Conservation (phyloP, 1,140 invertebrate genomes). For the Diplogasteroides magnus region DNA sequence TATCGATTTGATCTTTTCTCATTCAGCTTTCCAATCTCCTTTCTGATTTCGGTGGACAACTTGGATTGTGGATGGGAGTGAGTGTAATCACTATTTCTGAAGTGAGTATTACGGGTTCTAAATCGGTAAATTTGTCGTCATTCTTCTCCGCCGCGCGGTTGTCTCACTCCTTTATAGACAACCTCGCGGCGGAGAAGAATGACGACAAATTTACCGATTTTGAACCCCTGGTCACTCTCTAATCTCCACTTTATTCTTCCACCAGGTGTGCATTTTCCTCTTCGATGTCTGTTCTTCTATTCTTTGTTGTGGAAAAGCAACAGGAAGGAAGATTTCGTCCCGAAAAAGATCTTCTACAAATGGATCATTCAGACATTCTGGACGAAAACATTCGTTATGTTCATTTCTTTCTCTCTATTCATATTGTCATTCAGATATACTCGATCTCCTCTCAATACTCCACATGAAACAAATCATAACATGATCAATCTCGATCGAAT, state of each 20-base stretch:
- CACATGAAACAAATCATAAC: no score
- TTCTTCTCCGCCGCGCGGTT: no score
- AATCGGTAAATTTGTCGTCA: no score
- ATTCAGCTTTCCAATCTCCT: constrained; percentile 35
- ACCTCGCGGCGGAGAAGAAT: no score
- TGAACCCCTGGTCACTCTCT: no score
- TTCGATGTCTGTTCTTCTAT: constrained; percentile 17
- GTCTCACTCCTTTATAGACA: no score
- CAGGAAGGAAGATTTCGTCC: constrained; percentile 5
- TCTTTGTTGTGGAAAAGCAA: constrained; percentile 11
- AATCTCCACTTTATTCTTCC: not conserved
- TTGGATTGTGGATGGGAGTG: constrained; percentile 34
- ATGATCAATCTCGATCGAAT: no score
- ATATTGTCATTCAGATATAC: no score
- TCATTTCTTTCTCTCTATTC: no score
- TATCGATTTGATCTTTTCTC: not conserved
- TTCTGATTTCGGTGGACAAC: constrained; percentile 38
- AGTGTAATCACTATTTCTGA: constrained; percentile 19
- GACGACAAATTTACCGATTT: no score
- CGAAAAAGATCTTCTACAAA: constrained; percentile 8
- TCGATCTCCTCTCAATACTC: no score
- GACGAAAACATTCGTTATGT: no score
- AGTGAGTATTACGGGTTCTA: not conserved
- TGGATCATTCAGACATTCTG: constrained; percentile 6
- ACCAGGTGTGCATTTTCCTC: constrained; percentile 8